These are phyloP conservation scores for Mesembrinibis cayennensis DNA, from an alignment of 2,113 vertebrate genomes.

Conservation along the genomic window DNA sequence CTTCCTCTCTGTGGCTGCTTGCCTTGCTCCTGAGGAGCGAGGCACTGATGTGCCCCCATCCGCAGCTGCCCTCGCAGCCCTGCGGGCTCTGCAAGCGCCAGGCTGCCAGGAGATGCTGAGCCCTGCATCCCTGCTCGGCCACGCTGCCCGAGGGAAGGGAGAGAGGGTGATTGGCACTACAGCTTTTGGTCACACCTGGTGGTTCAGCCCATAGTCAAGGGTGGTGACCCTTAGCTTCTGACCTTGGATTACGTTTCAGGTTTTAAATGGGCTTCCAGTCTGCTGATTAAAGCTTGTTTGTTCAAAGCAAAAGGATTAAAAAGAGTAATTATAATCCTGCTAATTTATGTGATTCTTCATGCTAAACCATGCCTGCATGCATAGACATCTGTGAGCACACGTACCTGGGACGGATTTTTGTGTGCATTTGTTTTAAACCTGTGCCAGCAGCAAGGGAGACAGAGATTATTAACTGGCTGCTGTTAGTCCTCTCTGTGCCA, in stretches of 20 bases:
- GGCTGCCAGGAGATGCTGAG: neutral
- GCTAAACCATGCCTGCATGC: slow-evolving; percentile 36
- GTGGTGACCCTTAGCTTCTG: slow-evolving; percentile 70
- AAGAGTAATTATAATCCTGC: slow-evolving; percentile 60
- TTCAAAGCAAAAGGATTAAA: slow-evolving; percentile 66
- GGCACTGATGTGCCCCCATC: neutral
- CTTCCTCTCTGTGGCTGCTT: neutral
- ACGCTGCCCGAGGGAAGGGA: neutral
- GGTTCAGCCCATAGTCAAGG: slow-evolving; percentile 69
- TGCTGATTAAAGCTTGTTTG: slow-evolving; percentile 71
- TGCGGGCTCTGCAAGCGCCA: neutral
- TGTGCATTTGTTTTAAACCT: slow-evolving; percentile 40
- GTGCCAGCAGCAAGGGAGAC: slow-evolving; percentile 31
- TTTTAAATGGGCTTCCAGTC: slow-evolving; percentile 62
- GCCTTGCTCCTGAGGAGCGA: neutral
- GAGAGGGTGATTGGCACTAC: slow-evolving; percentile 3
- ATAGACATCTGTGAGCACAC: slow-evolving; percentile 15
- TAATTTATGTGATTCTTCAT: slow-evolving; percentile 55
- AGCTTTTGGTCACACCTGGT: slow-evolving; percentile 60
- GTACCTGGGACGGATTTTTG: slow-evolving; percentile 23
- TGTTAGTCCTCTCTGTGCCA: slow-evolving; percentile 39
- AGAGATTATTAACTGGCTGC: slow-evolving; percentile 46
- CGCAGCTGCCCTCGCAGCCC: neutral
- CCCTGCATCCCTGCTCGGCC: neutral
- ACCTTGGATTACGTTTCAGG: slow-evolving; percentile 66